Evolutionary conservation across 2,113 vertebrate genomes (phyloP).

Genomic region (Cyanoderma ruficeps): DNA sequence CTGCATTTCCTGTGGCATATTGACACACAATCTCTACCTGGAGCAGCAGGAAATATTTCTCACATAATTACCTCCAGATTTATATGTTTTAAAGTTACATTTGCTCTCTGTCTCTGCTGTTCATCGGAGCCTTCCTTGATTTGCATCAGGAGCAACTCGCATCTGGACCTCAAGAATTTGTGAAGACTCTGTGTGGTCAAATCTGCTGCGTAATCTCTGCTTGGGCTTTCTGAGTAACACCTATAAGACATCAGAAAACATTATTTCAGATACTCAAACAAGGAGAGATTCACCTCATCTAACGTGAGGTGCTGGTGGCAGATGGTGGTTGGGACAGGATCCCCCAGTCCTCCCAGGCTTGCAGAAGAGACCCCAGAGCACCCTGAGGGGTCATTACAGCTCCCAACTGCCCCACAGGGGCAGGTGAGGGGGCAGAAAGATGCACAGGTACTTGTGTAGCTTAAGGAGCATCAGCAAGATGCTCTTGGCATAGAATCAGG

Average conservation of each 20-base stretch:
- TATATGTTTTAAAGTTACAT: accelerated
- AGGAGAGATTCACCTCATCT: neutral
- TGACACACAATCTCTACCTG: neutral
- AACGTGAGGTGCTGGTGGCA: accelerated
- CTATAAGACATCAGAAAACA: neutral
- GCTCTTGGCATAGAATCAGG: neutral
- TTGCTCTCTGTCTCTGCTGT: neutral
- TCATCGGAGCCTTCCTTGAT: neutral
- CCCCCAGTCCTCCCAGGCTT: accelerated
- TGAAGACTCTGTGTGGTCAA: neutral
- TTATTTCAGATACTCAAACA: neutral
- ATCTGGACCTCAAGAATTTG: neutral
- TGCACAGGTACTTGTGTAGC: neutral
- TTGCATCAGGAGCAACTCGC: neutral
- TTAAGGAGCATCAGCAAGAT: neutral
- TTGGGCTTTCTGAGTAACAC: neutral
- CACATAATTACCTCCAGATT: neutral
- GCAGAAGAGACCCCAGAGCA: neutral
- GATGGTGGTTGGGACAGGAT: neutral
- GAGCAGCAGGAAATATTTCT: neutral
- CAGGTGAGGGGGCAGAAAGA: neutral
- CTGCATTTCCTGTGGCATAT: neutral
- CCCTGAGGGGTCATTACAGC: neutral
- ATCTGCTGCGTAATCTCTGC: neutral
- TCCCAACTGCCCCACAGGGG: accelerated